phyloP scores from a whole-genome alignment of 1,140 invertebrate genomes.

The Eulimnadia texana region DNA sequence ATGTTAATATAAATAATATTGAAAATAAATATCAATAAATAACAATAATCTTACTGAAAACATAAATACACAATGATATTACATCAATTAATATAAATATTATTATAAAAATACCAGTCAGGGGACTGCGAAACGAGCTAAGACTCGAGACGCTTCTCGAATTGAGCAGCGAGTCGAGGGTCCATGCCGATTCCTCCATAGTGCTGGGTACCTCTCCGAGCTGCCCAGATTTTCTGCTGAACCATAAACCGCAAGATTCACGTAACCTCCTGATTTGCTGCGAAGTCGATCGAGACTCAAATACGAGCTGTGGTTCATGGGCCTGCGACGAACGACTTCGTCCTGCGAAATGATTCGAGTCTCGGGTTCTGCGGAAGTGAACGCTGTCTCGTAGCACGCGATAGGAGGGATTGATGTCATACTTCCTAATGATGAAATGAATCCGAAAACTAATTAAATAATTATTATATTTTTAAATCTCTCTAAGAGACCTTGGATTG shows the following conservation, averaged over 20 bases:
- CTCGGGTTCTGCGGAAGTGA: slow-evolving; percentile 28
- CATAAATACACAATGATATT: not conserved
- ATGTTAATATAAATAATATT: no score
- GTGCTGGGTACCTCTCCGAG: not conserved
- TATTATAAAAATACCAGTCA: not conserved
- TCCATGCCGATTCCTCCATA: not conserved
- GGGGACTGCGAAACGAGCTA: not conserved
- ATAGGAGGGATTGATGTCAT: slow-evolving; percentile 17
- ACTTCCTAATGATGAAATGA: no score
- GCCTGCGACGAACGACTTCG: slow-evolving; percentile 20
- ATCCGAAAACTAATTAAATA: no score
- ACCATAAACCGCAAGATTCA: slow-evolving; percentile 20
- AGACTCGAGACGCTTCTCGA: slow-evolving; percentile 6
- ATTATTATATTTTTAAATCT: no score
- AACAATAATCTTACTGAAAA: not conserved
- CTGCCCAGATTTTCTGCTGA: slow-evolving; percentile 23
- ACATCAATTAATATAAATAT: not conserved
- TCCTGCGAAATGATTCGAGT: slow-evolving; percentile 26
- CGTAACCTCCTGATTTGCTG: slow-evolving; percentile 22
- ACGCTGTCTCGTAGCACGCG: slow-evolving; percentile 31
- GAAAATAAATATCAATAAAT: not conserved
- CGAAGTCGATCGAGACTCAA: slow-evolving; percentile 18
- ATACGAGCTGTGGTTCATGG: not conserved
- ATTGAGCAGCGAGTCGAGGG: not conserved
- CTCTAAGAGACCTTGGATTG: not conserved